Evolutionary conservation across 2,113 vertebrate species (phyloP), one percentile per base, ranked within the genome.

Genomic region (Aptenodytes forsteri): DNA sequence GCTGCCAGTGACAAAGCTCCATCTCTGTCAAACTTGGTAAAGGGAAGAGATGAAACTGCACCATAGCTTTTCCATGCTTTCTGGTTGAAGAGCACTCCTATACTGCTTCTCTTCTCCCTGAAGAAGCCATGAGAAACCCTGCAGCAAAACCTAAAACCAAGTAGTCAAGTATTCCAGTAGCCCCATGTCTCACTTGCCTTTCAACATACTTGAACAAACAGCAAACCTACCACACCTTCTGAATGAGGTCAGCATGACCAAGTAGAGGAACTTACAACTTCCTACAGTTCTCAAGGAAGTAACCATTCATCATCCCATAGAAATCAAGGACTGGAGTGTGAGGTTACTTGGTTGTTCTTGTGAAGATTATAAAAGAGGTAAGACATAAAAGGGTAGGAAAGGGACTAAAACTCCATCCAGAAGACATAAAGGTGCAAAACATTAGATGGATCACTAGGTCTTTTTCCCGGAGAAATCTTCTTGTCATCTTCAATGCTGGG

Each of bases 1-100:
- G 86, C 96, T 93, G 80, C 75, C 91, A 95, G 87, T 95, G 94
- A 96, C 95, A 98, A 96, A 86, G 89, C 80, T 96, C 80, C 66
- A 61, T 42, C 50, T 86, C 40, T 72, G 14, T 50, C 84, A 73
- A 79, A 88, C 44, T 16, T 38, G 80, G 82, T 71, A 96, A 91
- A 95, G 78, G 69, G 80, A 97, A 97, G 73, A 90, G 83, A 46
- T 75, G 91, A 91, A 95, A 93, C 11, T 32, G 27, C 26, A 30
- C 42, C 40, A 17, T 30, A 59, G 40, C 8, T 61, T 73, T 55
- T 67, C 21, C 7, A 18, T 61, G 27, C 19, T 75, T 67, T 72
- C 46, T 59, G 36, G 10, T 49, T 52, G 30, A 70, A 52, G 55
- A 81, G 13, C 59, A 25, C 4, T 79, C 18, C 40, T 77, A 21